These are phyloP conservation scores for Fopius arisanus DNA, from an alignment of 1,140 invertebrate genomes.

Conservation along the genomic window DNA sequence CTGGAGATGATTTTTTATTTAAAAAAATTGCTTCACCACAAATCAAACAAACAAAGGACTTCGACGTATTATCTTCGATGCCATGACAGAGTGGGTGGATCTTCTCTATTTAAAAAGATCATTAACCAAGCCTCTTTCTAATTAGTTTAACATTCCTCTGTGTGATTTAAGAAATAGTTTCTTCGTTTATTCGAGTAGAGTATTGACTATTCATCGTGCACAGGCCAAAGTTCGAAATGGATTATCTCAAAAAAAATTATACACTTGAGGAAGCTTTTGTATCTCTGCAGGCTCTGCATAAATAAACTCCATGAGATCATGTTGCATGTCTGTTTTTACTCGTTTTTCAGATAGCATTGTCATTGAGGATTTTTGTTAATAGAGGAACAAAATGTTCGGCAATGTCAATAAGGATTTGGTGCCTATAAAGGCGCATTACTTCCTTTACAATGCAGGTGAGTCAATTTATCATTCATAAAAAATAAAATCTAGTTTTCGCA, in stretches of 20 bases:
- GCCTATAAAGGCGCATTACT: slow-evolving; percentile 88
- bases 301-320: neutral
- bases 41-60: neutral
- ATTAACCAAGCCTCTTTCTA: neutral
- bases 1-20: neutral
- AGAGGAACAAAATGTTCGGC: slow-evolving; percentile 51
- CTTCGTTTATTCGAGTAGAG: neutral
- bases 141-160: neutral
- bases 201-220: neutral
- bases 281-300: neutral
- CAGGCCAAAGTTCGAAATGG: neutral
- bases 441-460: slow-evolving; percentile 87
- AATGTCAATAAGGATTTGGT: slow-evolving; percentile 77
- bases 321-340: neutral
- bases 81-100: neutral
- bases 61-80: neutral
- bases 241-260: neutral
- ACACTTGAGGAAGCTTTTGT: neutral
- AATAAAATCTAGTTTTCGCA: too few relatives aligned
- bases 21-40: neutral
- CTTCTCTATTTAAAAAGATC: neutral
- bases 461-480: too few relatives aligned
- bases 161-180: neutral
- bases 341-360: neutral
- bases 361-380: neutral